These are phyloP conservation scores for Poicephalus gulielmi DNA, from an alignment of 2,113 vertebrate genomes.

Conservation along the genomic window DNA sequence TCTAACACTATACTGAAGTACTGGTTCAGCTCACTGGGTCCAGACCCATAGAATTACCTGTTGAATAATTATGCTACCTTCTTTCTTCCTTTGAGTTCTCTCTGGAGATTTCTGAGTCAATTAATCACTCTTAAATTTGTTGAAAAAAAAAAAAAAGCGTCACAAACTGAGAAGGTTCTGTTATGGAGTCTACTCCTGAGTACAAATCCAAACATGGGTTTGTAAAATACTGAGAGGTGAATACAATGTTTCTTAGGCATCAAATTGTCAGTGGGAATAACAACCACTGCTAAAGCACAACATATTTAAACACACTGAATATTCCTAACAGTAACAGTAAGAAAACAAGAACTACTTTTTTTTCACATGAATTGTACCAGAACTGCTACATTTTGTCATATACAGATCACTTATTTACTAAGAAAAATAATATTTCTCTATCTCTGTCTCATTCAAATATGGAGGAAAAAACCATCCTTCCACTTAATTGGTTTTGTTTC, in stretches of 20 bases:
- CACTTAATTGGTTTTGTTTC: background rate
- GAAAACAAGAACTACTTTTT: background rate
- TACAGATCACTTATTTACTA: background rate
- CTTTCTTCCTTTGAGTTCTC: background rate
- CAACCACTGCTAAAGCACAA: background rate
- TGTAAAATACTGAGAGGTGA: background rate
- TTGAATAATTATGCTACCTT: background rate
- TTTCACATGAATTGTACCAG: background rate
- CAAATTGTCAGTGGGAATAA: background rate
- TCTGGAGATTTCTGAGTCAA: background rate
- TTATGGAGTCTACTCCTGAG: background rate
- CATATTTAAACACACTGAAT: background rate
- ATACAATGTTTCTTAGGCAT: background rate
- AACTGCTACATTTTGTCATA: background rate
- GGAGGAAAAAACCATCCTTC: background rate
- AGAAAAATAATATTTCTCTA: background rate
- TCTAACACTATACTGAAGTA: background rate
- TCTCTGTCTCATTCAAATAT: background rate
- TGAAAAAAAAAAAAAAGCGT: background rate
- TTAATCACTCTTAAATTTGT: background rate
- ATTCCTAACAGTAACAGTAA: background rate
- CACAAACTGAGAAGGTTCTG: background rate
- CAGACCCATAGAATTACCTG: background rate
- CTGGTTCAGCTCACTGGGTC: background rate
- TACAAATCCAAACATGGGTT: background rate